A percentile compares a stretch with the other conserved stretches of the same genome.
Conservation (phyloP, 2,888 invertebrate genomes). For the Branchinecta sandiegonensis region DNA sequence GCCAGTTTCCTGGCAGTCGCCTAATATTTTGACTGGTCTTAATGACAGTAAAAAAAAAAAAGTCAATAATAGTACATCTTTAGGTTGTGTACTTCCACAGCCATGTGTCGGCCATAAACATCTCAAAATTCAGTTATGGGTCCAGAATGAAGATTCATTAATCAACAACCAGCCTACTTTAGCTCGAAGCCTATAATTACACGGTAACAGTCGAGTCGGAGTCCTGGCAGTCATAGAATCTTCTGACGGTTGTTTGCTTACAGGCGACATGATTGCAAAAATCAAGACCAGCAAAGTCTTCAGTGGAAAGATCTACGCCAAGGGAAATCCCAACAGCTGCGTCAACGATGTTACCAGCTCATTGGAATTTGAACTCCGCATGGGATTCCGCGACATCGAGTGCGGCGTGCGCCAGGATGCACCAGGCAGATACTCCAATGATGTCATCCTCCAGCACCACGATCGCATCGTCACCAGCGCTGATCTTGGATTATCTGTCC, state of each 20-base stretch:
- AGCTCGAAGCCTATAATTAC: too few relatives aligned
- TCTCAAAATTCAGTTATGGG: too few relatives aligned
- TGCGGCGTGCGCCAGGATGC: conserved; percentile 83
- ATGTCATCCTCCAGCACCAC: conserved; percentile 79
- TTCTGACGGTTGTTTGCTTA: conserved; percentile 29
- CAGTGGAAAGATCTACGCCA: conserved; percentile 87
- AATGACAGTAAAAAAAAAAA: too few relatives aligned
- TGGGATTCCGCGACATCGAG: conserved; percentile 82
- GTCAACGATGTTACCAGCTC: conserved; percentile 74
- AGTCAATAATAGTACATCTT: too few relatives aligned
- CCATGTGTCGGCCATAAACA: too few relatives aligned
- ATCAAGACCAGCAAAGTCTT: conserved; percentile 83
- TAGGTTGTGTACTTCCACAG: too few relatives aligned
- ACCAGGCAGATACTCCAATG: conserved; percentile 70
- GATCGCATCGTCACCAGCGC: conserved; percentile 88
- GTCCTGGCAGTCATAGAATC: background rate
- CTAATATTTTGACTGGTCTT: too few relatives aligned
- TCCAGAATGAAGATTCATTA: too few relatives aligned
- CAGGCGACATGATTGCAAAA: conserved; percentile 80
- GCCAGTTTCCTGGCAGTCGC: too few relatives aligned
- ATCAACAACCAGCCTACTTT: too few relatives aligned
- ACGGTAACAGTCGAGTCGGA: too few relatives aligned
- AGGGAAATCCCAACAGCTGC: conserved; percentile 83
- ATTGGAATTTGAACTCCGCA: conserved; percentile 74
- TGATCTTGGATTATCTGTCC: conserved; percentile 79